phyloP scores from a whole-genome alignment of 53 echinoderm and acorn worm species.

The Patiria pectinifera region DNA sequence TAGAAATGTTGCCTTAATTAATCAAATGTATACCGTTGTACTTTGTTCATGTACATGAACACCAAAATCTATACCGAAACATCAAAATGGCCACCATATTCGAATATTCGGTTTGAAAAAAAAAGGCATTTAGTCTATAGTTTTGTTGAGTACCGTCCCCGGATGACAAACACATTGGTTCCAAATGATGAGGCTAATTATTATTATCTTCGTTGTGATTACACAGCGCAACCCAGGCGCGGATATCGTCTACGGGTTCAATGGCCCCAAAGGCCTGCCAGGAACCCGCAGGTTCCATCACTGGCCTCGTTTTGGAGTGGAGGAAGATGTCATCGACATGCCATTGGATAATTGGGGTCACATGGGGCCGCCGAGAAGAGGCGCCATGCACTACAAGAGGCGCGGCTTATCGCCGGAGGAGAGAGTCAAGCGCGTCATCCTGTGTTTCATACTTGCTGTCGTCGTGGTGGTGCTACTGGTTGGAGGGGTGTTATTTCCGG shows the following conservation, averaged over 20 bases:
- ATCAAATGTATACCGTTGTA: no score
- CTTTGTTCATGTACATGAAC: no score
- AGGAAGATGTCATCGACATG: not conserved
- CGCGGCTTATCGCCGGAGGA: not conserved
- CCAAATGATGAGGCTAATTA: no score
- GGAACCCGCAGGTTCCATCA: not conserved
- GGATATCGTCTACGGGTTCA: not conserved
- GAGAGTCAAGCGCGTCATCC: not conserved
- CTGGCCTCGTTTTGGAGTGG: constrained; percentile 19
- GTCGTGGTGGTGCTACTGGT: not conserved
- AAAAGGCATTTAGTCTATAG: no score
- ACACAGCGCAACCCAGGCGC: not conserved
- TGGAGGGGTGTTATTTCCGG: not conserved
- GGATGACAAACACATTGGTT: no score
- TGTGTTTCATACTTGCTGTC: not conserved
- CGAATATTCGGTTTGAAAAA: no score
- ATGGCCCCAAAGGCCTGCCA: not conserved
- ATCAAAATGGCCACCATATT: no score
- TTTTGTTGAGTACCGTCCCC: no score
- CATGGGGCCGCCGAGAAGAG: not conserved
- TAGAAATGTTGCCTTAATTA: no score
- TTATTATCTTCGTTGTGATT: not conserved
- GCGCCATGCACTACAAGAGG: not conserved
- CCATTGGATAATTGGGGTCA: not conserved
- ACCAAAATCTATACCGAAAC: no score